A percentile compares a stretch with the other conserved stretches of the same genome.
phyloP scores from a whole-genome alignment of 2,113 vertebrate species.

The Pelobates fuscus region DNA sequence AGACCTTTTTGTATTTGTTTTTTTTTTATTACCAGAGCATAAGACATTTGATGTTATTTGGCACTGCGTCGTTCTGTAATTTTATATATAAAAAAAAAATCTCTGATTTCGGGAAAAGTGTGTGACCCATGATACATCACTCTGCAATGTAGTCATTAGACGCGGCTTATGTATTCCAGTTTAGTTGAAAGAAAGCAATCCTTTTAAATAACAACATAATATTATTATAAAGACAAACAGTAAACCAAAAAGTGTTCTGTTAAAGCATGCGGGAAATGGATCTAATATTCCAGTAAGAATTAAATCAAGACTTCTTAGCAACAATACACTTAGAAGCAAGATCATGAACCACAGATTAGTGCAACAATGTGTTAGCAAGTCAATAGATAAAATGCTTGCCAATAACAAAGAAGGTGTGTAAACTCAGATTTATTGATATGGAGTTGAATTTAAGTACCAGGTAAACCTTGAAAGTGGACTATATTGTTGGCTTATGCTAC shows the following conservation, averaged over 20 bases:
- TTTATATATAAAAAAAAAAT: conserved; percentile 31
- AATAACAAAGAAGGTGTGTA: conserved; percentile 8
- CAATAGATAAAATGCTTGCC: conserved; percentile 22
- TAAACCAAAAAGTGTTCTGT: conserved; percentile 40
- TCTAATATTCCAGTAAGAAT: conserved; percentile 49
- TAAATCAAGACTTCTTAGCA: conserved; percentile 41
- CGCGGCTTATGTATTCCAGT: conserved; percentile 4
- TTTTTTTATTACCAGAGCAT: conserved; percentile 23
- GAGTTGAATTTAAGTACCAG: background rate
- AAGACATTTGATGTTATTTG: conserved; percentile 18
- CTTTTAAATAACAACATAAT: conserved; percentile 36
- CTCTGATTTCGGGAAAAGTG: conserved; percentile 35
- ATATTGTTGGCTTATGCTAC: no score
- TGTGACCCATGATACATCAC: conserved; percentile 25
- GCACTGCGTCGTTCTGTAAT: conserved; percentile 20
- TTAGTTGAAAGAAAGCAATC: conserved; percentile 30
- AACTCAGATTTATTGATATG: conserved; percentile 30
- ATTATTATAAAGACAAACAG: conserved; percentile 42
- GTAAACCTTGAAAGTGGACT: background rate
- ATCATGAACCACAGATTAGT: conserved; percentile 30
- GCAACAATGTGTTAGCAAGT: conserved; percentile 35
- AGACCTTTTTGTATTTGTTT: conserved; percentile 25
- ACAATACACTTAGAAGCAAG: conserved; percentile 38
- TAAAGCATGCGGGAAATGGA: conserved; percentile 45
- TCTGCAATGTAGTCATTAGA: conserved; percentile 17